Evolutionary conservation across 2,888 invertebrate species (phyloP).

Genomic region (Synergus itoensis): DNA sequence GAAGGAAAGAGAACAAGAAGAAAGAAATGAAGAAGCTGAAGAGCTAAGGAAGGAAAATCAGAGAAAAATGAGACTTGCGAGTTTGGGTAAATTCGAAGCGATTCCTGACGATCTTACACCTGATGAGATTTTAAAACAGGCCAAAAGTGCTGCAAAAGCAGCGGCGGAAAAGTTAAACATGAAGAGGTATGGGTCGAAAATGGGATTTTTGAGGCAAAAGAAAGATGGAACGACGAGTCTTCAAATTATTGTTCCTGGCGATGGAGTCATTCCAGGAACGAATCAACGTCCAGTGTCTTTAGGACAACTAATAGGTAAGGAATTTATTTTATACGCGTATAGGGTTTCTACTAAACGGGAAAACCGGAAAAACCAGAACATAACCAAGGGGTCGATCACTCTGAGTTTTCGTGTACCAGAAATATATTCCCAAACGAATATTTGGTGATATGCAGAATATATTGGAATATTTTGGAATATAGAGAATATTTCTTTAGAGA

Average conservation of each 20-base stretch:
- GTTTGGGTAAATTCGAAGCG: slow-evolving; percentile 84
- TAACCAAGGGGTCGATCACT: too few relatives aligned
- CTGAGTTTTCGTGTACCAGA: too few relatives aligned
- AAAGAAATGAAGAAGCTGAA: slow-evolving; percentile 79
- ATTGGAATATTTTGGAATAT: too few relatives aligned
- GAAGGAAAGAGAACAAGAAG: slow-evolving; percentile 79
- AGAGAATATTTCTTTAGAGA: too few relatives aligned
- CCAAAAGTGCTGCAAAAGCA: slow-evolving; percentile 84
- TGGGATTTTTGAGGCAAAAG: slow-evolving; percentile 93
- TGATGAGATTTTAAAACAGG: slow-evolving; percentile 88
- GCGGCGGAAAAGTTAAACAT: slow-evolving; percentile 83
- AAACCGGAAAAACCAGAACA: too few relatives aligned
- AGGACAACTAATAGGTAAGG: slow-evolving; percentile 83
- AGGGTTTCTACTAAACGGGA: too few relatives aligned
- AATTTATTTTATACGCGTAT: too few relatives aligned
- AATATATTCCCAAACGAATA: too few relatives aligned
- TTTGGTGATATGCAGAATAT: too few relatives aligned
- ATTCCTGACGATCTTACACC: slow-evolving; percentile 87
- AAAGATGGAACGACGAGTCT: slow-evolving; percentile 94
- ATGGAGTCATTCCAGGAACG: slow-evolving; percentile 84
- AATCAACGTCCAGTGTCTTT: slow-evolving; percentile 90
- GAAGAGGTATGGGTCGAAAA: slow-evolving; percentile 77
- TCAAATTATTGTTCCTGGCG: slow-evolving; percentile 88
- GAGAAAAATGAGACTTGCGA: slow-evolving; percentile 72
- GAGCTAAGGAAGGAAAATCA: slow-evolving; percentile 73